Evolutionary conservation across 2,113 vertebrate genomes (phyloP).

Genomic region (Meles meles): DNA sequence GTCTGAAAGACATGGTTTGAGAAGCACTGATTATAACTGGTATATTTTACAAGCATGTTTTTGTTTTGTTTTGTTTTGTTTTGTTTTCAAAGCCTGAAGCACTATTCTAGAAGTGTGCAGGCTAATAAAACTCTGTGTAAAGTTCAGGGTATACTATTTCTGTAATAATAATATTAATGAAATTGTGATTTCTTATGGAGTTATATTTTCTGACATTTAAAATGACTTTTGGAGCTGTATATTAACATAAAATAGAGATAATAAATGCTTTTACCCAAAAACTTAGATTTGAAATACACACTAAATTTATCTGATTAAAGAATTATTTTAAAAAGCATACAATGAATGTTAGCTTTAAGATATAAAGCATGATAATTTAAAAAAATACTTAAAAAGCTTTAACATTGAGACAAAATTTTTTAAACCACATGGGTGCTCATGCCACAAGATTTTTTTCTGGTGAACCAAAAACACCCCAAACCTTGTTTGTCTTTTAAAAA

Average conservation of each 20-base stretch:
- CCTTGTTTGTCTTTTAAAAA: neutral
- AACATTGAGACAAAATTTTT: neutral
- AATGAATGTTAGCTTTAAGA: neutral
- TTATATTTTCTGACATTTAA: neutral
- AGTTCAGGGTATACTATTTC: neutral
- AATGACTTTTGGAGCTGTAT: neutral
- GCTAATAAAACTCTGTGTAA: neutral
- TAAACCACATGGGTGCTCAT: neutral
- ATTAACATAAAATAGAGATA: neutral
- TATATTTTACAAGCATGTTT: neutral
- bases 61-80: neutral
- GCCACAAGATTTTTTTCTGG: neutral
- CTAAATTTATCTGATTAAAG: neutral
- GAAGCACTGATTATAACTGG: neutral
- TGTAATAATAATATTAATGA: neutral
- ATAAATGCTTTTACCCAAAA: neutral
- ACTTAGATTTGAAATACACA: neutral
- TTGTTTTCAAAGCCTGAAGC: neutral
- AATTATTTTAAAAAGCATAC: neutral
- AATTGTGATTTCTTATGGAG: neutral
- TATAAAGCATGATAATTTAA: neutral
- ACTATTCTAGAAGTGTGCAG: neutral
- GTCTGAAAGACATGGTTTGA: neutral
- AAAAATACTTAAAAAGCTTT: neutral
- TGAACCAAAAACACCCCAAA: neutral